These are phyloP conservation scores for Sarcophaga rosellei DNA, from an alignment of 2,888 invertebrate genomes.

Conservation along the genomic window DNA sequence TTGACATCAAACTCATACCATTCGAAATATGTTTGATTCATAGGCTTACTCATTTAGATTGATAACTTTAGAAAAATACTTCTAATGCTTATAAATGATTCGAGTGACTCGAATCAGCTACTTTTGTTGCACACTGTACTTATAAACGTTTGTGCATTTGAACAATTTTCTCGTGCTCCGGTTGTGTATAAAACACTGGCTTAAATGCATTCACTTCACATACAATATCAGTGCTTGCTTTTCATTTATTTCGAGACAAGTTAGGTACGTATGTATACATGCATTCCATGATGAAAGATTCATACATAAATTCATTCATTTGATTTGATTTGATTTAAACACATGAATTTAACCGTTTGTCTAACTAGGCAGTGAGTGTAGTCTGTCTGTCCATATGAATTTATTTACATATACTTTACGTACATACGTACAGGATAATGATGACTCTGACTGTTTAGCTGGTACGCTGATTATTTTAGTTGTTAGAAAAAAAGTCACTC, in stretches of 20 bases:
- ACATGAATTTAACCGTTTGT: neutral
- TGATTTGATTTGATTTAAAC: constrained; percentile 49
- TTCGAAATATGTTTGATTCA: no score
- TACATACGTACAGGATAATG: constrained; percentile 43
- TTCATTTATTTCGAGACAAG: neutral
- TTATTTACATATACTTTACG: no score
- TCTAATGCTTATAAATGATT: no score
- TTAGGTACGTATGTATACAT: neutral
- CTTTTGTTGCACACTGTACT: neutral
- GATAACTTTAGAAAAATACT: no score
- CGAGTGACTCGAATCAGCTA: no score
- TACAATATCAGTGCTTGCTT: neutral
- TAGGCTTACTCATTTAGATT: no score
- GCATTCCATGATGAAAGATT: constrained; percentile 6
- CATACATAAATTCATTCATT: constrained; percentile 25
- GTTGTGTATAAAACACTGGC: neutral
- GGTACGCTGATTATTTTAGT: neutral
- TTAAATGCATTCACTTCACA: constrained; percentile 22
- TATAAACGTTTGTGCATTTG: neutral
- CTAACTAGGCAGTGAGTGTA: neutral
- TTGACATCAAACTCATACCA: no score
- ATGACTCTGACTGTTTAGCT: constrained; percentile 35
- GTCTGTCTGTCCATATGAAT: neutral
- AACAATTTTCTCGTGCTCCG: constrained; percentile 2
- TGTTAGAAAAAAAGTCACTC: constrained; percentile 6